Evolutionary conservation across 2,888 invertebrate genomes (phyloP).

Genomic region (Epistrophe eligans): DNA sequence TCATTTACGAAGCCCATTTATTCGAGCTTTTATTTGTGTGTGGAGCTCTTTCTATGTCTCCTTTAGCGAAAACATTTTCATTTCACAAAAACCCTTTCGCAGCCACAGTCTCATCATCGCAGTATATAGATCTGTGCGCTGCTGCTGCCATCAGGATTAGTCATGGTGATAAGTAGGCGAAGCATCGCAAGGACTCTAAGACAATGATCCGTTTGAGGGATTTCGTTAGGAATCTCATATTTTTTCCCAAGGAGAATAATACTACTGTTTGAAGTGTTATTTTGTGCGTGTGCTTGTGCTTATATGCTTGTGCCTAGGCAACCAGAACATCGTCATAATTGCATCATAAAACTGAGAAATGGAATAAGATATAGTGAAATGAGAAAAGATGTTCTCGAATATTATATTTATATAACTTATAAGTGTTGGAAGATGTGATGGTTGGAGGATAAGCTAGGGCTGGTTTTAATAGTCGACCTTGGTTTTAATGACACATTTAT

Average conservation of each 20-base stretch:
- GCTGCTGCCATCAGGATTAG: conserved; percentile 48
- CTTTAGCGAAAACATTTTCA: conserved; percentile 32
- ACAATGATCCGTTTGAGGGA: conserved; percentile 49
- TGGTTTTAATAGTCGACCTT: conserved; percentile 8
- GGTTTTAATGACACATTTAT: not conserved
- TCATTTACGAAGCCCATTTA: conserved; percentile 59
- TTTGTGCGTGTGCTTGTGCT: conserved; percentile 29
- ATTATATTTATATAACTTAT: not conserved
- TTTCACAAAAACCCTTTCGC: conserved; percentile 50
- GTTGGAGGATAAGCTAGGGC: not conserved
- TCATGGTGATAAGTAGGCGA: conserved; percentile 35
- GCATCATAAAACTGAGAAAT: conserved; percentile 64
- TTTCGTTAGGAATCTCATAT: conserved; percentile 14
- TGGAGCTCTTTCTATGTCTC: not conserved
- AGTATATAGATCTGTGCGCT: conserved; percentile 20
- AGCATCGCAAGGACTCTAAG: conserved; percentile 49
- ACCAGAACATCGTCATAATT: conserved; percentile 62
- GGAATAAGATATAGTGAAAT: conserved; percentile 20
- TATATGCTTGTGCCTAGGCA: conserved; percentile 24
- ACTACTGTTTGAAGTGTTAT: conserved; percentile 42
- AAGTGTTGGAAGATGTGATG: not conserved
- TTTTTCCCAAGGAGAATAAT: not conserved
- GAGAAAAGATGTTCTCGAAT: conserved; percentile 21
- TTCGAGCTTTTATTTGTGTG: conserved; percentile 20
- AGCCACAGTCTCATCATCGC: conserved; percentile 4